Conservation (phyloP, 2,888 invertebrate species). For the Ophion obscuratus region DNA sequence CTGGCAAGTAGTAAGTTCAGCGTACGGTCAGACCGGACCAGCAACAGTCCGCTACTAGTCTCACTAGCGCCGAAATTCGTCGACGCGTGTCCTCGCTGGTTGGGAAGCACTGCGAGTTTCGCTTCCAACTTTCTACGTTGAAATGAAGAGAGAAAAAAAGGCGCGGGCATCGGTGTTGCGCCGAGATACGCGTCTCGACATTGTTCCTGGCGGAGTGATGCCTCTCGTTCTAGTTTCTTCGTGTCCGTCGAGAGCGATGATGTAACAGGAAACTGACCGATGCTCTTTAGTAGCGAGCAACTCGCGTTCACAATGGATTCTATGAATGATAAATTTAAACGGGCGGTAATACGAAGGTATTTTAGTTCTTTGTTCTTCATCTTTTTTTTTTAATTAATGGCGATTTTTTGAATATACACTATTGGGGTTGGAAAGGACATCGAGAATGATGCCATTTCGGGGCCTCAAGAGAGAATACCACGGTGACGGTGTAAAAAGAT, state of each 20-base stretch:
- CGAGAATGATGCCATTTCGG: no score
- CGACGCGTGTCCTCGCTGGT: slow-evolving; percentile 16
- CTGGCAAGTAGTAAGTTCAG: slow-evolving; percentile 49
- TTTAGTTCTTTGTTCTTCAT: background rate
- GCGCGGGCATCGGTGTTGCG: slow-evolving; percentile 42
- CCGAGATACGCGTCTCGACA: slow-evolving; percentile 69
- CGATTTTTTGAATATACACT: no score
- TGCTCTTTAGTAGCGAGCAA: slow-evolving; percentile 12
- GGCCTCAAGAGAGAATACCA: no score
- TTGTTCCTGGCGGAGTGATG: slow-evolving; percentile 31
- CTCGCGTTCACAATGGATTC: background rate
- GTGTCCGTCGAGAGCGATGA: slow-evolving; percentile 40
- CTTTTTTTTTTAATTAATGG: no score
- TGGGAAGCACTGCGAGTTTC: slow-evolving; percentile 74
- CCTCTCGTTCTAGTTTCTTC: slow-evolving; percentile 49
- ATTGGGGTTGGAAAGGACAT: no score
- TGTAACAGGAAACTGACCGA: slow-evolving; percentile 38
- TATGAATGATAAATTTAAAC: background rate
- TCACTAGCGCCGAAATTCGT: slow-evolving; percentile 1
- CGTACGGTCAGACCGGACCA: slow-evolving; percentile 47
- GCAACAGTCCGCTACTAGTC: no score
- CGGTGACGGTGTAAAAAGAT: no score
- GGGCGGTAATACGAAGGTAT: background rate
- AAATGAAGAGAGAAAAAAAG: background rate
- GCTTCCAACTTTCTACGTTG: slow-evolving; percentile 41